Evolutionary conservation across 1,140 invertebrate genomes (phyloP).

Genomic region (Euwallacea fornicatus): DNA sequence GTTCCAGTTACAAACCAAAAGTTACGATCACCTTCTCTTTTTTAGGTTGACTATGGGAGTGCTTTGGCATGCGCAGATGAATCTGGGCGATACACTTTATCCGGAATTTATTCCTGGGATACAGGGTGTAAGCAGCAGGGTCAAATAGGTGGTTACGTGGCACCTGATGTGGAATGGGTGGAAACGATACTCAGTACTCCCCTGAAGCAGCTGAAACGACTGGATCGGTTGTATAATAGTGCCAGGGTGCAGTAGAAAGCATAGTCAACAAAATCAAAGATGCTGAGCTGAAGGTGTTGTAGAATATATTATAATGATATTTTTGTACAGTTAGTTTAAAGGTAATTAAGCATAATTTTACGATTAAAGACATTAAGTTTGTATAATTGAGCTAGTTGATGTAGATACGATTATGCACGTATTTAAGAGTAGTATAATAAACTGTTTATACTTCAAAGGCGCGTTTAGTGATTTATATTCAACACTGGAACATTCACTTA

Average conservation of each 20-base stretch:
- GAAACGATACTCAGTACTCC: conserved; percentile 43
- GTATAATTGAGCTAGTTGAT: no score
- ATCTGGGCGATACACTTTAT: conserved; percentile 67
- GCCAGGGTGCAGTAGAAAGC: conserved; percentile 4
- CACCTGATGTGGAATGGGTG: conserved; percentile 51
- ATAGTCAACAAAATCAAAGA: no score
- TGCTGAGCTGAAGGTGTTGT: no score
- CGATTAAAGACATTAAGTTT: no score
- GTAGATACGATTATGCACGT: no score
- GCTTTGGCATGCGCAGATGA: conserved; percentile 75
- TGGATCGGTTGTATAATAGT: conserved; percentile 40
- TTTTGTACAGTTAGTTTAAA: no score
- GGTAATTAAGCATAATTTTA: no score
- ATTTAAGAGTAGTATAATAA: no score
- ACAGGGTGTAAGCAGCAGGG: conserved; percentile 58
- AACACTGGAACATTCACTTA: no score
- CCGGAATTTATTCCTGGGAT: conserved; percentile 75
- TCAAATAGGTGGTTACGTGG: conserved; percentile 51
- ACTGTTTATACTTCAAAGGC: no score
- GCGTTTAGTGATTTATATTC: no score
- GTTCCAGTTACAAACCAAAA: neutral
- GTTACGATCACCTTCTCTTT: neutral
- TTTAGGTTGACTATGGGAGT: conserved; percentile 73
- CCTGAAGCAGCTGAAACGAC: conserved; percentile 43
- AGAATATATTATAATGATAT: no score